Conservation (phyloP, 2,888 invertebrate genomes). For the Tolmerus cingulatus region DNA sequence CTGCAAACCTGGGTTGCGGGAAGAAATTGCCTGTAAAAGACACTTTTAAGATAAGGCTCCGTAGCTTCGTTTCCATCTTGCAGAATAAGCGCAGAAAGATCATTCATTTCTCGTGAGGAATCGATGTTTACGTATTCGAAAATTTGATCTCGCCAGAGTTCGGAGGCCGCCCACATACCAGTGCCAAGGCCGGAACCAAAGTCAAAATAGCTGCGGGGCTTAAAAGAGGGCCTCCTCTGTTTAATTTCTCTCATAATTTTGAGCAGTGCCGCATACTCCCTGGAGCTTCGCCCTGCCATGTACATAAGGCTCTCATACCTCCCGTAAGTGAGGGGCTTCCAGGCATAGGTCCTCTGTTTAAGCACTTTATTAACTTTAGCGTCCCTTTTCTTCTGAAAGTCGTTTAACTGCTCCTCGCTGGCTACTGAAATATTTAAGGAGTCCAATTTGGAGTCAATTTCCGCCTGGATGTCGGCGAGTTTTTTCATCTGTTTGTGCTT, state of each 20-base stretch:
- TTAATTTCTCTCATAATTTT: constrained; percentile 79
- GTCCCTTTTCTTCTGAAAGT: constrained; percentile 65
- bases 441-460: constrained; percentile 55
- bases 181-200: constrained; percentile 93
- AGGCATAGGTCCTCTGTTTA: constrained; percentile 72
- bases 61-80: constrained; percentile 72
- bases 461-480: constrained; percentile 54
- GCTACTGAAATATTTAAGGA: constrained; percentile 52
- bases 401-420: constrained; percentile 59
- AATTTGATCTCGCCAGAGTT: constrained; percentile 74
- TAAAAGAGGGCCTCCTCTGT: constrained; percentile 70
- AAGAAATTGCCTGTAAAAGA: constrained; percentile 82
- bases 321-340: constrained; percentile 78
- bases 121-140: constrained; percentile 89
- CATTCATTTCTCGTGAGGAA: constrained; percentile 80
- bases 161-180: constrained; percentile 82
- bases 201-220: constrained; percentile 82
- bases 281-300: constrained; percentile 73
- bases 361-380: constrained; percentile 68
- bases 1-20: constrained; percentile 66
- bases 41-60: constrained; percentile 68
- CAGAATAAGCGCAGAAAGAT: constrained; percentile 76
- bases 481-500: constrained; percentile 56
- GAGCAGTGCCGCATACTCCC: constrained; percentile 77
- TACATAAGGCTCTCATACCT: constrained; percentile 73